These are phyloP conservation scores for Oryzias curvinotus DNA, from an alignment of 2,113 vertebrate genomes.

Conservation along the genomic window DNA sequence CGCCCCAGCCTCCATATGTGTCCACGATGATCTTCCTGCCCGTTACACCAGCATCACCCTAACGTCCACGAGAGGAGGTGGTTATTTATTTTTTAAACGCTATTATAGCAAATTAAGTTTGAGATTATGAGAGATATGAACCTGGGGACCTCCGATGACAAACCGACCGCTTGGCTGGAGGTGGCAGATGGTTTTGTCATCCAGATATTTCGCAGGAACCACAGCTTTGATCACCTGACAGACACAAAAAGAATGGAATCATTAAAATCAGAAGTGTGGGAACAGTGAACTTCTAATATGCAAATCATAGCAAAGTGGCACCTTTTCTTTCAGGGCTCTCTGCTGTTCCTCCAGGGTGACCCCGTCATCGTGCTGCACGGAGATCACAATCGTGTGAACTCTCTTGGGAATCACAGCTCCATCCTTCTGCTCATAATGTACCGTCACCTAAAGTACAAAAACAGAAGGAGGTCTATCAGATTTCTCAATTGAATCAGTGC, in stretches of 20 bases:
- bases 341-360: constrained; percentile 86
- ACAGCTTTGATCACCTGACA: constrained; percentile 81
- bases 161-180: constrained; percentile 95
- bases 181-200: constrained; percentile 92
- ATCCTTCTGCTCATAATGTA: constrained; percentile 86
- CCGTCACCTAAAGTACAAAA: constrained; percentile 80
- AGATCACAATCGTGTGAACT: constrained; percentile 93
- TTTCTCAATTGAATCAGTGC: too few relatives aligned
- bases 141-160: constrained; percentile 97
- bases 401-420: constrained; percentile 87
- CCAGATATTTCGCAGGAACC: constrained; percentile 90
- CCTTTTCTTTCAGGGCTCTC: constrained; percentile 83
- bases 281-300: not conserved
- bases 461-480: not conserved
- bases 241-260: not conserved
- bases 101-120: not conserved
- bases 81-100: not conserved
- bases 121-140: constrained; percentile 32
- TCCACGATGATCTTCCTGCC: constrained; percentile 98
- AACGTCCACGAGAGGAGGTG: not conserved
- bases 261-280: constrained; percentile 1
- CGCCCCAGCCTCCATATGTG: constrained; percentile 96
- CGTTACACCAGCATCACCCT: constrained; percentile 97
- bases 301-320: constrained; percentile 2
- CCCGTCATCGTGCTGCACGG: constrained; percentile 89